These are phyloP conservation scores for Sabatieria punctata DNA, from an alignment of 2,888 invertebrate genomes.

Conservation along the genomic window DNA sequence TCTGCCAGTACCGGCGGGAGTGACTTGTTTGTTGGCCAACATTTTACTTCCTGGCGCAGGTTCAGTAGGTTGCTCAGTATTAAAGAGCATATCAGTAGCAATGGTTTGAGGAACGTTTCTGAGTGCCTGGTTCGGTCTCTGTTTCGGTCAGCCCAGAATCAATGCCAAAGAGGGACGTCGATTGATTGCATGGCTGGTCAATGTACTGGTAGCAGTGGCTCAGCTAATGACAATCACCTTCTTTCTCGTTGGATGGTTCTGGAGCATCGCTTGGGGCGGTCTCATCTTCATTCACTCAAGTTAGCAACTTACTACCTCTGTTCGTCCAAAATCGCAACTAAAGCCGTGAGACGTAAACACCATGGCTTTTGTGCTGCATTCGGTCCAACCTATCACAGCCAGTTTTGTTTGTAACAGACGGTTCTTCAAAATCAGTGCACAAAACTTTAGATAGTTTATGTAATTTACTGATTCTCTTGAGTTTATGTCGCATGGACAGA, in stretches of 20 bases:
- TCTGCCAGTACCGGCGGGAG: slow-evolving; percentile 64
- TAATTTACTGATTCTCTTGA: too few relatives aligned
- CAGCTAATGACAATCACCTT: slow-evolving; percentile 85
- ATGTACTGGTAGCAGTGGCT: slow-evolving; percentile 63
- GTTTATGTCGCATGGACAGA: too few relatives aligned
- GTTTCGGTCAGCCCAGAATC: slow-evolving; percentile 71
- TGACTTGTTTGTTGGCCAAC: slow-evolving; percentile 68
- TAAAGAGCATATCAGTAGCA: too few relatives aligned
- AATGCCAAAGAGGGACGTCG: slow-evolving; percentile 59
- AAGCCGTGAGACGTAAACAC: too few relatives aligned
- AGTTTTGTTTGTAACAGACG: too few relatives aligned
- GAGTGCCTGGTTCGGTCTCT: slow-evolving; percentile 70
- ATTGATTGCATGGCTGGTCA: slow-evolving; percentile 63
- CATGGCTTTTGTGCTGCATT: too few relatives aligned
- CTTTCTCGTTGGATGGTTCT: slow-evolving; percentile 70
- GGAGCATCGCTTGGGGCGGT: slow-evolving; percentile 95
- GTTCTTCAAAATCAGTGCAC: too few relatives aligned
- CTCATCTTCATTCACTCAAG: slow-evolving; percentile 73
- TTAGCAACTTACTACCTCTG: slow-evolving; percentile 49
- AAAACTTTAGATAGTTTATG: too few relatives aligned
- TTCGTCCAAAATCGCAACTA: too few relatives aligned
- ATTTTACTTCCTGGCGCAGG: slow-evolving; percentile 59
- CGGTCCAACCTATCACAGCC: too few relatives aligned
- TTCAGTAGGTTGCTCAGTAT: slow-evolving; percentile 38
- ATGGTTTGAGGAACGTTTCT: slow-evolving; percentile 66